Base-by-base conservation (phyloP, 2,888 invertebrate genomes). In the Leistus spinibarbis region DNA sequence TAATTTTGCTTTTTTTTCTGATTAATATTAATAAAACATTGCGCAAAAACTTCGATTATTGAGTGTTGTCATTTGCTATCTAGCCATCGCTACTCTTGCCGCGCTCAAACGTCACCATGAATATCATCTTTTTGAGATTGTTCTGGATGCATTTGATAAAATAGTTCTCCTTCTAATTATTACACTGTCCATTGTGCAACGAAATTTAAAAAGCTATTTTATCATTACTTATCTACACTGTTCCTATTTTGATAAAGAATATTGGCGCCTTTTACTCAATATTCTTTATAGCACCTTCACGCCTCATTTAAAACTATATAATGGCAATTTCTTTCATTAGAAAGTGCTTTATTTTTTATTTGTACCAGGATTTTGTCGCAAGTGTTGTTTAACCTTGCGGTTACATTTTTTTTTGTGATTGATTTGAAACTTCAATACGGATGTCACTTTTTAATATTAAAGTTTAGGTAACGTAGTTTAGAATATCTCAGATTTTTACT, bases 191-290 rank as follows among this genome's bases (percentile, higher is more conserved):
- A 40, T 40, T 40, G 40, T 40, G 40, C 7, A 40, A 40, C 13
- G 7, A 40, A 13, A 40, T 40, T 10, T 4, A 40, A 40, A 10
- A 40, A 40, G 40, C 10, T 10, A 40, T 40, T 7, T 40, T 40
- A 40, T 40, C 40, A 40, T 40, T 4, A 40, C 7, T 40, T 40
- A 40, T 40, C 40, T 40, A 40, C 10, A 57, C 16, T 57, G 57
- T 69, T 69, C 69, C 69, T 24, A 23, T 13, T 56, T 27, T 57
- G 69, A 69, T 69, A 69, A 69, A 54, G 13, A 56, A 69, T 56
- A 69, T 69, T 22, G 69, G 69, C 69, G 69, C 69, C 69, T 53
- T 68, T 56, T 56, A 3, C 23, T 54, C 17, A 53, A 13, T 24
- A 64, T 0, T 53, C 10, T 27, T 40, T 40, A 7, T 2, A 13